Evolutionary conservation across 2,888 invertebrate species (phyloP), one percentile per base, ranked within the genome.

Genomic region (Margaritifera margaritifera): DNA sequence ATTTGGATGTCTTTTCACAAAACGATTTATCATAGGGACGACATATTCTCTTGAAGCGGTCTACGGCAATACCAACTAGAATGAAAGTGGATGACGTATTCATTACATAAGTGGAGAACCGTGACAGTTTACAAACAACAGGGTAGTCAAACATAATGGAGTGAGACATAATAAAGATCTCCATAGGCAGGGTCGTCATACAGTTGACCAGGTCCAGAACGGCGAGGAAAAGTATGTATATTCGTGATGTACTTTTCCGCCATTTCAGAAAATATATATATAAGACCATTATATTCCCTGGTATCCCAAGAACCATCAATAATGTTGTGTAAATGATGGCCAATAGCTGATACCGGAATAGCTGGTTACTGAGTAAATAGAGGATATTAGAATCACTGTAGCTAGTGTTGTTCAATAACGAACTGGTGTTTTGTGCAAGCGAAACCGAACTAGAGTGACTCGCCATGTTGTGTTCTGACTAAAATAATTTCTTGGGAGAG

Each of bases 11-110:
- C 15, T 62, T 55, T 15, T 74, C 71, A 27, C 79, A 80, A 62
- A 85, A 80, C 15, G 72, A 69, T 20, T 57, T 63, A 2, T 71
- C 62, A 42, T 78, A 74, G 0, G 83, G 83, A 58, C 76, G 69
- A 68, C 83, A 84, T n/a, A 84, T 81, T 24, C 83, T 71, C 52
- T 77, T 74, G 58, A 80, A 83, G 42, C 84, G 68, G 53, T 82
- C 82, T 6, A 78, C 67, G 2, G 82, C 80, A 24, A 81, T 82
- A 6, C 78, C 80, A 52, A 82, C 69, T 1, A 82, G 71, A 62
- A 81, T 71, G n/a, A 80, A 56, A 20, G 80, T 81, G 5, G 79
- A 79, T 11, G 78, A 74, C 42, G 79, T 74, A 56, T 82, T 82
- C 73, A 81, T 78, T 11, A 70, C 66, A 57, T 79, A 82, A 0